Evolutionary conservation across 2,888 invertebrate genomes (phyloP).

Genomic region (Nysson spinosus): DNA sequence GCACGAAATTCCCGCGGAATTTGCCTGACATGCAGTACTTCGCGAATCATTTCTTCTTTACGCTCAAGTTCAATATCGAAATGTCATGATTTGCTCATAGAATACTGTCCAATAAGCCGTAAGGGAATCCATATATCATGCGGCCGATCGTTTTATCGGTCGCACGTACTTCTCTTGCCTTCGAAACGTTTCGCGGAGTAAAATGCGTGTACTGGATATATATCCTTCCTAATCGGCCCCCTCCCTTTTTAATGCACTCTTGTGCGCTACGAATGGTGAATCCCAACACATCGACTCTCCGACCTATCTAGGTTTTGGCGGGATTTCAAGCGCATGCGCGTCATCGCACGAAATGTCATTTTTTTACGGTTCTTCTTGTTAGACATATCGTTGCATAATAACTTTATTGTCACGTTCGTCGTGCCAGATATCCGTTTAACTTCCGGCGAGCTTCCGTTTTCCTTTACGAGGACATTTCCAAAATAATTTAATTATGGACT

Average conservation of each 20-base stretch:
- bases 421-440: conserved; percentile 20
- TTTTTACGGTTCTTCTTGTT: conserved; percentile 28
- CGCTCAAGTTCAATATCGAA: conserved; percentile 20
- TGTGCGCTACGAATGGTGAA: conserved; percentile 41
- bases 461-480: neutral
- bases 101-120: conserved; percentile 24
- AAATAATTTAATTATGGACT: neutral
- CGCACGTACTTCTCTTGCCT: conserved; percentile 6
- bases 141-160: conserved; percentile 25
- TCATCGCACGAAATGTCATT: conserved; percentile 54
- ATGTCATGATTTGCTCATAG: conserved; percentile 29
- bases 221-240: neutral
- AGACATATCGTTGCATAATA: conserved; percentile 51
- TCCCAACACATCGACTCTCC: conserved; percentile 41
- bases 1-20: conserved; percentile 52
- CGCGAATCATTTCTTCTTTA: conserved; percentile 36
- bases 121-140: conserved; percentile 29
- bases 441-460: neutral
- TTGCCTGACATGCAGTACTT: conserved; percentile 38
- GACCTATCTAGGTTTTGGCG: conserved; percentile 69
- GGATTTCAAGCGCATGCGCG: conserved; percentile 73
- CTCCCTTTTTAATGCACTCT: conserved; percentile 3
- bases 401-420: conserved; percentile 15
- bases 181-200: conserved; percentile 11
- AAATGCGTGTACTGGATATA: conserved; percentile 17